phyloP scores from a whole-genome alignment of 2,113 vertebrate species.

The Pycnonotus jocosus region DNA sequence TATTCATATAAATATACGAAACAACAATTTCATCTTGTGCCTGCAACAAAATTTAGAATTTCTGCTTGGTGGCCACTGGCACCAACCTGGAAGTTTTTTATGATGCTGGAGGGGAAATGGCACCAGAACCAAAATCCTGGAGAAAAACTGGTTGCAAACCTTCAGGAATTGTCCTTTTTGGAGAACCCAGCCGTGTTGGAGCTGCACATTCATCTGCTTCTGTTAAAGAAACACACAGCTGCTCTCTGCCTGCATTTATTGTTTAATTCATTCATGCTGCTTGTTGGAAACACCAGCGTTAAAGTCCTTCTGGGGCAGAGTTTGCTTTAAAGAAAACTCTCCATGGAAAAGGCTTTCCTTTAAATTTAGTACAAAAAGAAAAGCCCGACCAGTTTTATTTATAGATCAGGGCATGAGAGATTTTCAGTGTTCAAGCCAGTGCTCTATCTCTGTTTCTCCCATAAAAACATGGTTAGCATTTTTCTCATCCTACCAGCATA shows the following conservation, averaged over 20 bases:
- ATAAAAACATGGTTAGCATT: slow-evolving; percentile 38
- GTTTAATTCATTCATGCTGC: slow-evolving; percentile 63
- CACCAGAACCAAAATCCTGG: neutral
- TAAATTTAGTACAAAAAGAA: slow-evolving; percentile 59
- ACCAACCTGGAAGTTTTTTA: neutral
- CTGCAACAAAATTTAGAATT: accelerated
- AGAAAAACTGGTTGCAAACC: neutral
- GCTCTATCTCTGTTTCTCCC: slow-evolving; percentile 31
- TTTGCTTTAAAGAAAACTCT: slow-evolving; percentile 42
- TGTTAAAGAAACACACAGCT: slow-evolving; percentile 15
- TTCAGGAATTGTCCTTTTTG: neutral
- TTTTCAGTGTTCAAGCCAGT: neutral
- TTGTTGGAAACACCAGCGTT: slow-evolving; percentile 32
- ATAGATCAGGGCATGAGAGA: slow-evolving; percentile 60
- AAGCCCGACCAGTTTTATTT: slow-evolving; percentile 55
- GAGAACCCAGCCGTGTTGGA: accelerated
- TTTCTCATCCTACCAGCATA: slow-evolving; percentile 28
- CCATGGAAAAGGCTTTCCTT: slow-evolving; percentile 32
- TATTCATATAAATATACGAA: too few relatives aligned
- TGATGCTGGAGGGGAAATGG: neutral
- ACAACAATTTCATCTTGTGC: accelerated
- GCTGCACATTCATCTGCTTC: neutral
- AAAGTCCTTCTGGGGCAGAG: slow-evolving; percentile 43
- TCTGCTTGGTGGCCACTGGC: neutral
- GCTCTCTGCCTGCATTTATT: neutral